A percentile compares a stretch with the other conserved stretches of the same genome.
Evolutionary conservation across 1,140 invertebrate genomes (phyloP).

Genomic region (Dendroctonus ponderosae): DNA sequence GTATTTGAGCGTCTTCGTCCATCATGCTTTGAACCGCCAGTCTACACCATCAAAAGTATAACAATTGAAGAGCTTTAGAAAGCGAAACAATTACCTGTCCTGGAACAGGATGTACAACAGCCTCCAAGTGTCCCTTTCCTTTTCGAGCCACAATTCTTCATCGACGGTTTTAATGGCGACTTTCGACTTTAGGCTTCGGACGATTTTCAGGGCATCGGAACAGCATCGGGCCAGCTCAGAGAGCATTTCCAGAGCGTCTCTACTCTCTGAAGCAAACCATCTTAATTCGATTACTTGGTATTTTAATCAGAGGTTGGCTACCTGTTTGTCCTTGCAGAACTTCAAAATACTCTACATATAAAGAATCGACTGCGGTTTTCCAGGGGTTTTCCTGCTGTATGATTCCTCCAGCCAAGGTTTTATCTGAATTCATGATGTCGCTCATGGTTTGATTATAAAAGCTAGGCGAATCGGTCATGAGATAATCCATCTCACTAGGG

Average conservation of each 20-base stretch:
- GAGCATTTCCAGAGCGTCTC: slow-evolving; percentile 59
- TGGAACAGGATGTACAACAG: slow-evolving; percentile 76
- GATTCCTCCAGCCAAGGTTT: slow-evolving; percentile 52
- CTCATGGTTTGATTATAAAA: slow-evolving; percentile 50
- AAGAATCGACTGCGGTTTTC: slow-evolving; percentile 54
- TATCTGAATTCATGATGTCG: slow-evolving; percentile 42
- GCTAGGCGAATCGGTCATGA: slow-evolving; percentile 36
- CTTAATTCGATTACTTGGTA: background rate
- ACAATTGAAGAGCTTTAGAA: background rate
- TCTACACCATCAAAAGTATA: slow-evolving; percentile 13
- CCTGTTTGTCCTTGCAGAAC: slow-evolving; percentile 55
- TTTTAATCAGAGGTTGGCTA: slow-evolving; percentile 5
- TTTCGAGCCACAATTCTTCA: slow-evolving; percentile 63
- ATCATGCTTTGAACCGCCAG: slow-evolving; percentile 49
- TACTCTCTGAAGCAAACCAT: slow-evolving; percentile 42
- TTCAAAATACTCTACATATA: slow-evolving; percentile 62
- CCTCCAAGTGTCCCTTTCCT: slow-evolving; percentile 86
- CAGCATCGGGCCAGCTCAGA: slow-evolving; percentile 59
- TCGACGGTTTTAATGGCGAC: slow-evolving; percentile 51
- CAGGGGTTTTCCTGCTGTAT: slow-evolving; percentile 53
- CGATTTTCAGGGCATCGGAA: slow-evolving; percentile 54
- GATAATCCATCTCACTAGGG: slow-evolving; percentile 45
- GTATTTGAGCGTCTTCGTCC: slow-evolving; percentile 32
- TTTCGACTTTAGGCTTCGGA: slow-evolving; percentile 51
- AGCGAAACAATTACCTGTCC: slow-evolving; percentile 57